phyloP scores from a whole-genome alignment of 2,113 vertebrate species.

The Empidonax alnorum region DNA sequence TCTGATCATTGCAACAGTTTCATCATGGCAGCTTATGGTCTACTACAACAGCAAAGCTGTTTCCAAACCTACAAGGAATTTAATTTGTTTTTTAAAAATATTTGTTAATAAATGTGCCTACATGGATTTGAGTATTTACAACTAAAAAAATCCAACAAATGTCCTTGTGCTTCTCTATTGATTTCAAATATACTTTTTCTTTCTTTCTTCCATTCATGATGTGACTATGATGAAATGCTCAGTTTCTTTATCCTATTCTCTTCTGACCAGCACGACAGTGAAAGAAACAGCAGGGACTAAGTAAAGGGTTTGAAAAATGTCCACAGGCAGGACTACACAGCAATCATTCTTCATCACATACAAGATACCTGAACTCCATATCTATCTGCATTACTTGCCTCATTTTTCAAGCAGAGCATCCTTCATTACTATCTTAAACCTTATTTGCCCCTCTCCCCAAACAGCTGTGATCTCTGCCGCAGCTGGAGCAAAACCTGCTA shows the following conservation, averaged over 20 bases:
- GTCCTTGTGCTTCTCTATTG: neutral
- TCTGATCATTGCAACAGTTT: neutral
- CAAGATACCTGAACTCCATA: neutral
- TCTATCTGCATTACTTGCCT: neutral
- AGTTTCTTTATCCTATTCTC: neutral
- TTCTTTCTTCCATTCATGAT: neutral
- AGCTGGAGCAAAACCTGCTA: neutral
- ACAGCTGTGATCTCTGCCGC: neutral
- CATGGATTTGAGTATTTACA: neutral
- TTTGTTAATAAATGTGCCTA: neutral
- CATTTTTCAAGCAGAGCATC: neutral
- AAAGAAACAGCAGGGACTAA: neutral
- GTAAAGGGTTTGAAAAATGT: neutral
- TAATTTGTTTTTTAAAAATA: neutral
- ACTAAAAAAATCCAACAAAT: neutral
- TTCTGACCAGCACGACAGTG: neutral
- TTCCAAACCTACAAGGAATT: neutral
- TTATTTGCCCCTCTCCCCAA: neutral
- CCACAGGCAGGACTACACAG: neutral
- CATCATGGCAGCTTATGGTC: neutral
- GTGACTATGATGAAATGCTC: neutral
- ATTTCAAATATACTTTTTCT: neutral
- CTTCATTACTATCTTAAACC: neutral
- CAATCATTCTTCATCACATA: neutral
- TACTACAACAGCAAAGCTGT: neutral